Percentiles rank a stretch among this genome's conserved stretches.
These are phyloP conservation scores for Formica aserva DNA, from an alignment of 2,888 invertebrate species.

Conservation along the genomic window DNA sequence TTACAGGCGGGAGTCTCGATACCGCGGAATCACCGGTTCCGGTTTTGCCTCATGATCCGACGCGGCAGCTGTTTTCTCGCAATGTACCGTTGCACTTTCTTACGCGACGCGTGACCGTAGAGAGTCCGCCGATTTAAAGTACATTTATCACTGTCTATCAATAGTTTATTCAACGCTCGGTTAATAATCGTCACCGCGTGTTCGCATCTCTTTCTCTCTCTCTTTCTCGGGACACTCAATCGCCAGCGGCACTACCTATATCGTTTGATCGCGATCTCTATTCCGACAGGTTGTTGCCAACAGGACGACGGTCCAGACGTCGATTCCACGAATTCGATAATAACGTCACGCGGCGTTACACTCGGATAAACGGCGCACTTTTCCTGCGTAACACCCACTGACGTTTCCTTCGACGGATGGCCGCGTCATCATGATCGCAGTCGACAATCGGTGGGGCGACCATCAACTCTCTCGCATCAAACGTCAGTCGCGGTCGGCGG, in stretches of 20 bases:
- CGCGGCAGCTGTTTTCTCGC: slow-evolving; percentile 9
- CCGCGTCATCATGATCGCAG: slow-evolving; percentile 39
- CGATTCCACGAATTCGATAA: slow-evolving; percentile 23
- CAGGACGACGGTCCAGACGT: background rate
- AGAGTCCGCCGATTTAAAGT: slow-evolving; percentile 24
- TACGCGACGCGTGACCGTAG: slow-evolving; percentile 15
- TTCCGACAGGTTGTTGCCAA: slow-evolving; percentile 57
- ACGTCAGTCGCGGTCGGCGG: slow-evolving; percentile 85
- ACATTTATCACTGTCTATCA: slow-evolving; percentile 31
- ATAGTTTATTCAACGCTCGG: slow-evolving; percentile 5
- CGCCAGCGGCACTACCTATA: background rate
- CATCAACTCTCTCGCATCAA: slow-evolving; percentile 55
- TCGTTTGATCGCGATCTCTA: slow-evolving; percentile 17
- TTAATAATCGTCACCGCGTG: background rate
- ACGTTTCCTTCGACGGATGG: slow-evolving; percentile 6
- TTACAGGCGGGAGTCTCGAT: background rate
- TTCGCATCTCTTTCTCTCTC: background rate
- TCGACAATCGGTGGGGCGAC: slow-evolving; percentile 11
- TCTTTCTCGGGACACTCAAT: background rate
- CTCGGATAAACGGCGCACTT: slow-evolving; percentile 33
- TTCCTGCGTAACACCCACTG: slow-evolving; percentile 31
- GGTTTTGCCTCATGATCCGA: slow-evolving; percentile 23
- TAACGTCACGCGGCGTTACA: slow-evolving; percentile 35
- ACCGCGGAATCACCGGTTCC: slow-evolving; percentile 10
- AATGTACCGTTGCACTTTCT: slow-evolving; percentile 47